Base-by-base conservation (phyloP, 1,140 invertebrate species). In the Bemisia tabaci region DNA sequence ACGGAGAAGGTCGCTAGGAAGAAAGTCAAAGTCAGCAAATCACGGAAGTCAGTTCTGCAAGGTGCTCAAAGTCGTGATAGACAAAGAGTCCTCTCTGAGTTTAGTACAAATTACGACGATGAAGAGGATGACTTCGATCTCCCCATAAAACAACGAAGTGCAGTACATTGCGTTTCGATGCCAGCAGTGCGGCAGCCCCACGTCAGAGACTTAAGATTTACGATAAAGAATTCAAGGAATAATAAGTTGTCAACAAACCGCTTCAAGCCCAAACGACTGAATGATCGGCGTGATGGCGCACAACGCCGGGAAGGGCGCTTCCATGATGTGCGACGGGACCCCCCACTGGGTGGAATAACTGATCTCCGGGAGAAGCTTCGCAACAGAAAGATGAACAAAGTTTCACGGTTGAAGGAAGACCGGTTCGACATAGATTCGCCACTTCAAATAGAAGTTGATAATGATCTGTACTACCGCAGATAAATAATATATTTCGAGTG, bases 371-470 rank as follows among this genome's bases (percentile, higher is more conserved):
- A 61, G 22, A 22, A 61, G 17, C 17, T 48, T 9, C 33, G 33
- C 33, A 48, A 48, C 17, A 5, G 33, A 9, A 48, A 48, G 5
- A 5, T 5, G 5, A 48, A 48, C 17, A 48, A 48, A 48, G 33
- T 5, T 48, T 48, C 33, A 48, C 33, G 5, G 5, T 48, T 48
- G 5, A 48, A 17, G 5, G 33, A 48, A 17, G 33, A 48, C 17
- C 33, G 33, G 22, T 65, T 65, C 59, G 24, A 63, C 9, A 27
- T 63, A 12, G 65, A 66, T 26, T 68, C 68, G 12, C 68, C 65
- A 12, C 64, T 68, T 0, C 68, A 64, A 27, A 68, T 68, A n/a
- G 68, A 68, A 66, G 62, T 68, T 25, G 68, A 68, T 39, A 68
- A 68, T 63, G 68, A 68, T 62, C 59, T 66, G 22, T 68, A 68